Percentiles rank a stretch among this genome's conserved stretches.
Conservation (phyloP, 2,797 vertebrate genomes). For the Neopelma chrysocephalum region DNA sequence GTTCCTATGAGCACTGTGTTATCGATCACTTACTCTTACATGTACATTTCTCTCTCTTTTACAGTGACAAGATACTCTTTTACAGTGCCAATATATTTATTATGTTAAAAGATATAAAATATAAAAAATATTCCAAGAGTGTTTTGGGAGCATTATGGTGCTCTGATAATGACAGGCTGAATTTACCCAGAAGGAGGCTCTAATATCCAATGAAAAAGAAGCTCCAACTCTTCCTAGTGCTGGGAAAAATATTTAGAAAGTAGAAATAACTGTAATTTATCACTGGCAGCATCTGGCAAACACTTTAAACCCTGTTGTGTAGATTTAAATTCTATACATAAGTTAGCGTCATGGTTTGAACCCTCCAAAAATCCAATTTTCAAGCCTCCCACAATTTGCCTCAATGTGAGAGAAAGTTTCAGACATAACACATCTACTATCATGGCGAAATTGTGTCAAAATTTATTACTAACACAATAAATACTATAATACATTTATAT, state of each 20-base stretch:
- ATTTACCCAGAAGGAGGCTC: background rate
- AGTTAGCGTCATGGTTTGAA: background rate
- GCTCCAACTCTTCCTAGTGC: background rate
- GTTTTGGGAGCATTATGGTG: background rate
- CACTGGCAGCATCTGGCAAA: background rate
- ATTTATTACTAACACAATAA: no score
- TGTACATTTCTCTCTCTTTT: background rate
- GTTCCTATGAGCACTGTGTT: background rate
- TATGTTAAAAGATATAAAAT: background rate
- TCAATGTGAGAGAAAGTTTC: no score
- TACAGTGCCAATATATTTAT: background rate
- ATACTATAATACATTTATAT: no score
- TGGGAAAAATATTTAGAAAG: background rate
- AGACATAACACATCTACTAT: no score
- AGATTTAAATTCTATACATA: slow-evolving; percentile 3
- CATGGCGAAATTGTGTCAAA: no score
- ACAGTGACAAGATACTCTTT: background rate
- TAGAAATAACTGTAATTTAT: background rate
- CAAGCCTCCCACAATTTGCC: no score
- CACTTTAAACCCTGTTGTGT: background rate
- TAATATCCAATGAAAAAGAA: background rate
- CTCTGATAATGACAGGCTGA: background rate
- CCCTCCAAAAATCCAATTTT: no score
- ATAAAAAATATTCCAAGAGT: background rate
- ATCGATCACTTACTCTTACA: background rate